Conservation (phyloP, 2,888 invertebrate species). For the Oligia latruncula region DNA sequence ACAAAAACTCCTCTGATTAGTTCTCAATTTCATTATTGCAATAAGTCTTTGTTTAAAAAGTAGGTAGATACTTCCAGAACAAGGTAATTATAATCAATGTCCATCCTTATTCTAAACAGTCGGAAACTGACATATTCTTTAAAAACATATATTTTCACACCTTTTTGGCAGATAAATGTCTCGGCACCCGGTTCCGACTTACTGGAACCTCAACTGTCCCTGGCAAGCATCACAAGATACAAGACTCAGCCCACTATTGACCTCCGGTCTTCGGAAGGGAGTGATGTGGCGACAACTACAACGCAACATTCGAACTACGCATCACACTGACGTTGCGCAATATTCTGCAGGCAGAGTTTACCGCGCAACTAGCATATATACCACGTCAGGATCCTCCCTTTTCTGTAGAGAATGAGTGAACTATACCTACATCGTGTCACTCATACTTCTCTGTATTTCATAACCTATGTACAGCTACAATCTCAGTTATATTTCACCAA, state of each 20-base stretch:
- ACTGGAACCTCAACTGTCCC: too few species aligned
- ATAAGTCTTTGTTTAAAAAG: neutral
- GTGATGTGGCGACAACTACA: neutral
- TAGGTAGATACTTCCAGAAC: neutral
- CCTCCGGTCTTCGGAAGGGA: too few species aligned
- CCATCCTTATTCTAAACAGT: neutral
- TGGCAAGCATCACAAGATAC: too few species aligned
- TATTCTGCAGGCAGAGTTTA: neutral
- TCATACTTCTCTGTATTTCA: neutral
- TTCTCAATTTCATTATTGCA: neutral
- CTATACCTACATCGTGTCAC: neutral
- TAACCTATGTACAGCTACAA: neutral
- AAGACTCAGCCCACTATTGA: too few species aligned
- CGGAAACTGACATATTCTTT: neutral
- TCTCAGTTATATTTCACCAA: neutral
- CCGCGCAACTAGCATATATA: neutral
- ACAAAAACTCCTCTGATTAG: neutral
- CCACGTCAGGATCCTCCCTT: neutral
- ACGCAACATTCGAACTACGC: too few species aligned
- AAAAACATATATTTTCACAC: neutral
- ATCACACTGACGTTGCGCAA: neutral
- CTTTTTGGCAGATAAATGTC: neutral
- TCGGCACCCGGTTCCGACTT: too few species aligned
- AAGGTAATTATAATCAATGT: neutral
- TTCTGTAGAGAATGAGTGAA: neutral